Conservation (phyloP, 2,113 vertebrate species). For the Triplophysa dalaica region DNA sequence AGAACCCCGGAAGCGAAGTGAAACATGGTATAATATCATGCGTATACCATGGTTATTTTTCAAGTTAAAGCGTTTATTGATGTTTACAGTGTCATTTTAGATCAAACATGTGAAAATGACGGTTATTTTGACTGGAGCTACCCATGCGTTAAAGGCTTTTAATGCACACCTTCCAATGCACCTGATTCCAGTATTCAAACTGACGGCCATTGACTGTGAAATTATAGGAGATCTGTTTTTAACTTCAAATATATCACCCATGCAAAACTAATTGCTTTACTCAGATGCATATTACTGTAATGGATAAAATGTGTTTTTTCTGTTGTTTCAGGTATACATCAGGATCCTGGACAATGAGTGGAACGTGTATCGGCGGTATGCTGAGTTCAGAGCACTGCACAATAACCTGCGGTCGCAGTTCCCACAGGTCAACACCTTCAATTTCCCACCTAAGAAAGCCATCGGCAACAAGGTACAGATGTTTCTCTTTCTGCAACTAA, state of each 20-base stretch:
- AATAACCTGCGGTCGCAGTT: slow-evolving; percentile 84
- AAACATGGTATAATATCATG: too few species aligned
- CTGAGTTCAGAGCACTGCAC: slow-evolving; percentile 90
- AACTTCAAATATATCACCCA: neutral
- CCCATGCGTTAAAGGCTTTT: too few species aligned
- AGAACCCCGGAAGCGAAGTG: too few species aligned
- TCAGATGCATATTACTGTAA: neutral
- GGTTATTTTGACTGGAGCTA: too few species aligned
- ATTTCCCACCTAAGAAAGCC: slow-evolving; percentile 97
- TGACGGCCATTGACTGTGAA: slow-evolving; percentile 4
- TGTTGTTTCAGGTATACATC: slow-evolving; percentile 85
- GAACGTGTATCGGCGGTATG: slow-evolving; percentile 95
- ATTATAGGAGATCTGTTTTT: neutral
- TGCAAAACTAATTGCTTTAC: neutral
- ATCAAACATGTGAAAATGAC: too few species aligned
- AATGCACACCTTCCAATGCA: too few species aligned
- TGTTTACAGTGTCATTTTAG: too few species aligned
- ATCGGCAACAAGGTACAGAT: slow-evolving; percentile 95
- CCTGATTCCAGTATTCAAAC: too few species aligned
- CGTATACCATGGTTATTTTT: too few species aligned
- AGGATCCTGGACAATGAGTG: slow-evolving; percentile 97
- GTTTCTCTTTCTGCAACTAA: neutral
- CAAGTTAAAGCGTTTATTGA: too few species aligned
- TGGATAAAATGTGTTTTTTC: slow-evolving; percentile 15
- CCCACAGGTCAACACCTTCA: slow-evolving; percentile 87